These are phyloP conservation scores for Datnioides undecimradiatus DNA, from an alignment of 2,113 vertebrate species.

Conservation along the genomic window DNA sequence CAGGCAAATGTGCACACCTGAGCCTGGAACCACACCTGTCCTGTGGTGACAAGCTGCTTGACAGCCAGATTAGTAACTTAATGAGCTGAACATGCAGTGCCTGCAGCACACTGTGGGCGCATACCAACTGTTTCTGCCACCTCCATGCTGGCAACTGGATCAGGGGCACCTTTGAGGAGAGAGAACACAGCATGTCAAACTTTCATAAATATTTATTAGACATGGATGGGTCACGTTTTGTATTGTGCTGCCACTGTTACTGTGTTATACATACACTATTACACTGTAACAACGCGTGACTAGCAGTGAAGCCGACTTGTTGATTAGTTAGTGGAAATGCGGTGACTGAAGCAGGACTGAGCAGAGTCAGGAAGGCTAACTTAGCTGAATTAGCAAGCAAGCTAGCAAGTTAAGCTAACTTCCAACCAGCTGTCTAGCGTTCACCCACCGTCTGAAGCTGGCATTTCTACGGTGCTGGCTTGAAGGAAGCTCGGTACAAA, in stretches of 20 bases:
- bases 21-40: slow-evolving; percentile 8
- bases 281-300: neutral
- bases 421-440: slow-evolving; percentile 42
- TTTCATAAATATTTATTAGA: slow-evolving; percentile 44
- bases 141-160: slow-evolving; percentile 92
- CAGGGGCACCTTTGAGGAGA: slow-evolving; percentile 86
- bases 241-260: neutral
- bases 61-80: neutral
- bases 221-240: neutral
- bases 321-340: slow-evolving; percentile 41
- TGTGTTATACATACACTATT: neutral
- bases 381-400: slow-evolving; percentile 69
- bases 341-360: slow-evolving; percentile 8
- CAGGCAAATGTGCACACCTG: slow-evolving; percentile 1
- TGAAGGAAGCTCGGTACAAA: slow-evolving; percentile 93
- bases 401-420: slow-evolving; percentile 76
- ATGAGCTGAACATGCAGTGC: slow-evolving; percentile 9
- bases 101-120: slow-evolving; percentile 27
- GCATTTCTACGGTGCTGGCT: slow-evolving; percentile 56
- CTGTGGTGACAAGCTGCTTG: neutral
- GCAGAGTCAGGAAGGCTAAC: slow-evolving; percentile 60
- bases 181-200: slow-evolving; percentile 50
- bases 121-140: slow-evolving; percentile 93
- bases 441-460: slow-evolving; percentile 71
- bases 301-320: slow-evolving; percentile 52